Base-by-base conservation (phyloP, 1,140 invertebrate genomes). In the Macrostomum lignano region DNA sequence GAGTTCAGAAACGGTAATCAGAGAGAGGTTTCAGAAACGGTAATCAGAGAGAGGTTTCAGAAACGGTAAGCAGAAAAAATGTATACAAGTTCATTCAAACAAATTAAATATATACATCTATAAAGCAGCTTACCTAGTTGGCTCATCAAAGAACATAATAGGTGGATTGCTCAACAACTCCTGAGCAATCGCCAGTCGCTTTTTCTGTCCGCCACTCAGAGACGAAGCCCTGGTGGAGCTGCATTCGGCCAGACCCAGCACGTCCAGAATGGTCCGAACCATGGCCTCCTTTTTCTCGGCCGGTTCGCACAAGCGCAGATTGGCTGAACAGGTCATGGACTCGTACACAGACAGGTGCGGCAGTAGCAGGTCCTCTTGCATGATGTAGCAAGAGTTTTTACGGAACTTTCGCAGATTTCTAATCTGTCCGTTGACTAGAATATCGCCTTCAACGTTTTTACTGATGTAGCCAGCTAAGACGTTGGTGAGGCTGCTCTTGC, bases 111-210 rank as follows among this genome's bases (percentile, higher is more conserved):
- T 31, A 31, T 31, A 20, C 31, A 38, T 4, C 19, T 6, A 15
- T 31, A 10, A 20, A 25, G 20, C 7, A 14, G 17, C 58, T 26
- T 39, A 81, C 77, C 74, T 84, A n/a, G 81, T 91, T 2, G 82
- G 79, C 49, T 93, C 82, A 47, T 93, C 82, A 48, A 88, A 84
- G 55, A 88, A 86, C 72, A 93, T 79, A 15, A 91, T 70, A 23
- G 79, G 78, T 7, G 84, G 84, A 60, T 88, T 91, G 54, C 81
- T 88, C 35, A 91, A 68, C 28, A 94, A 58, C 58, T 91, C 82
- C 33, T 86, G 58, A n/a, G 81, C 81, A 42, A 91, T 82, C 2
- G 79, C 79, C 23, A 91, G 57, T 31, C 82, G 65, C 52, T 88
- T 91, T 34, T 74, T 65, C 58, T 91, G 79, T 0, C 84, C 84